Conservation (phyloP, 2,797 vertebrate genomes). For the Anas acuta region DNA sequence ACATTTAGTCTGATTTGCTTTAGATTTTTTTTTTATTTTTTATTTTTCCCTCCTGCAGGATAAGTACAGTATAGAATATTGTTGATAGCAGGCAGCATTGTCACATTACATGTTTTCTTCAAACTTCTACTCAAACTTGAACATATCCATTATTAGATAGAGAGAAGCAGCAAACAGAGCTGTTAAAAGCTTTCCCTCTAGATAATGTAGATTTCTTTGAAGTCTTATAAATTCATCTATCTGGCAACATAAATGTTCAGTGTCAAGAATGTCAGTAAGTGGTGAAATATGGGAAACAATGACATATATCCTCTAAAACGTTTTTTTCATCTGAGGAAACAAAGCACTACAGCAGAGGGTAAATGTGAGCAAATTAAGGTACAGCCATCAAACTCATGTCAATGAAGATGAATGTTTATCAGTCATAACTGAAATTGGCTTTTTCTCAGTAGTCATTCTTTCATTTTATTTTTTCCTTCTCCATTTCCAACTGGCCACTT, state of each 20-base stretch:
- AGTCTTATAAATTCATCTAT: neutral
- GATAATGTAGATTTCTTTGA: neutral
- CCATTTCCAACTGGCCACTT: neutral
- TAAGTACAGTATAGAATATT: neutral
- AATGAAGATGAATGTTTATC: neutral
- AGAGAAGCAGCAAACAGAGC: neutral
- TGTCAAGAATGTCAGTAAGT: neutral
- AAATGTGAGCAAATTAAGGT: neutral
- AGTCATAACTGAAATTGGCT: neutral
- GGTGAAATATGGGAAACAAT: neutral
- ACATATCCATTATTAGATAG: neutral
- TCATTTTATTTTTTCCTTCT: neutral
- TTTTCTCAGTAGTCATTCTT: neutral
- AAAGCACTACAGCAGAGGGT: neutral
- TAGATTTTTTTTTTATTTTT: neutral
- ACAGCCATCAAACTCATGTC: neutral
- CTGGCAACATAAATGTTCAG: neutral
- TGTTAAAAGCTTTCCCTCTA: neutral
- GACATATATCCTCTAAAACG: neutral
- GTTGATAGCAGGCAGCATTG: neutral
- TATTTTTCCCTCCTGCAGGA: neutral
- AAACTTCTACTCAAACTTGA: neutral
- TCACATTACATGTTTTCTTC: neutral
- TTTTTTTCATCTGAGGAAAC: neutral
- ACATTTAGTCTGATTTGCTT: neutral